Evolutionary conservation across 2,797 vertebrate species (phyloP), one percentile per base, ranked within the genome.

Genomic region (Paramormyrops hopkinsi): DNA sequence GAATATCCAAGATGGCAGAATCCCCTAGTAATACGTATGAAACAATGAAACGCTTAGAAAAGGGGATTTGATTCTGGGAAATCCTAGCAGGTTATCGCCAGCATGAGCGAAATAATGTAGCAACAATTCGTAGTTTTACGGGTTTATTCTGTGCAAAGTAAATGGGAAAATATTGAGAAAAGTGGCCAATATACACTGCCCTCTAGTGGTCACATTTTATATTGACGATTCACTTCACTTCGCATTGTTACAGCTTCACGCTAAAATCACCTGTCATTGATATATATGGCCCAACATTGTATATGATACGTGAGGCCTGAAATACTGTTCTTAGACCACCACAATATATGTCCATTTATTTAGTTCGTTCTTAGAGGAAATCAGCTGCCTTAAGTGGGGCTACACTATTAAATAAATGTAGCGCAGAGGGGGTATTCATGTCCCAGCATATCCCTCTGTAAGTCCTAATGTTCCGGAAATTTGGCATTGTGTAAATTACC

Each of bases 311-410:
- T 3, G 33, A 69, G 22, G 8, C 2, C 25, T 69, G 22, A 29
- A 29, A 37, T 33, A 12, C 29, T 73, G 29, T 12, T 37, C 29
- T 73, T 33, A 73, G 29, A 37, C 29, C 29, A 37, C 12, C 65
- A 73, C 9, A 33, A 37, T 73, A 73, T 33, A 37, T 73, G 11
- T 37, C 8, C n/a, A 11, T 65, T 65, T 29, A 56, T 56, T 54
- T 54, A 54, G 3, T 33, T 69, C 25, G 1, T 69, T 69, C 56
- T n/a, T 69, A 69, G 22, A 69, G 11, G 9, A 69, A 6, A 22
- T 65, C 22, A 25, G 7, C 59, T 22, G 6, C 59, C 59, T 65
- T 65, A 65, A 65, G 22, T 97, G 17, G 17, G 53, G 14, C 53
- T 54, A 19, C 53, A 54, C 17, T 54, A 17, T 53, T 51, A 51